phyloP scores from a whole-genome alignment of 2,888 invertebrate species.

The Meloe dianella region DNA sequence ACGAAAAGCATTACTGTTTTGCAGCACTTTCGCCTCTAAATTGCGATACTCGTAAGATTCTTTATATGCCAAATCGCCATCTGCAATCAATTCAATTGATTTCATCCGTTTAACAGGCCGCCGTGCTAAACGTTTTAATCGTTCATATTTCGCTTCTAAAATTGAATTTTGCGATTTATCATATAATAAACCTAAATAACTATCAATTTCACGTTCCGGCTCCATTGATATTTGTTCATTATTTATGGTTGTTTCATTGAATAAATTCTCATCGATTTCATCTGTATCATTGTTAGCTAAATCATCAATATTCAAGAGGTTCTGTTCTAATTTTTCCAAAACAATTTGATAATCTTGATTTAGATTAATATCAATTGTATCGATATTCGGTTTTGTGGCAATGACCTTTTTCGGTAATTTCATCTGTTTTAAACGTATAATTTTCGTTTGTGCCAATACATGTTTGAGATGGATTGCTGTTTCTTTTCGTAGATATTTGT shows the following conservation, averaged over 20 bases:
- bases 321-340: constrained; percentile 50
- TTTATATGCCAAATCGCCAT: constrained; percentile 39
- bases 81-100: constrained; percentile 36
- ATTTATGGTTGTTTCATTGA: constrained; percentile 14
- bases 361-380: constrained; percentile 47
- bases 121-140: constrained; percentile 45
- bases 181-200: constrained; percentile 18
- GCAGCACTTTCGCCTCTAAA: constrained; percentile 45
- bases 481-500: constrained; percentile 54
- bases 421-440: constrained; percentile 71
- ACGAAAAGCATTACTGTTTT: constrained; percentile 41
- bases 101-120: constrained; percentile 43
- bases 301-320: constrained; percentile 49
- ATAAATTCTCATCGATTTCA: constrained; percentile 8
- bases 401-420: constrained; percentile 60
- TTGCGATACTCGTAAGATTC: constrained; percentile 45
- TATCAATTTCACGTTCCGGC: constrained; percentile 27
- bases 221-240: constrained; percentile 22
- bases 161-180: constrained; percentile 17
- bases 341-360: constrained; percentile 49
- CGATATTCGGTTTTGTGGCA: constrained; percentile 36
- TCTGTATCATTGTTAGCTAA: constrained; percentile 31
- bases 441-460: constrained; percentile 69
- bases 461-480: constrained; percentile 67
- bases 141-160: constrained; percentile 43